Conservation (phyloP, 2,797 vertebrate species). For the Tenualosa thibaudeaui region DNA sequence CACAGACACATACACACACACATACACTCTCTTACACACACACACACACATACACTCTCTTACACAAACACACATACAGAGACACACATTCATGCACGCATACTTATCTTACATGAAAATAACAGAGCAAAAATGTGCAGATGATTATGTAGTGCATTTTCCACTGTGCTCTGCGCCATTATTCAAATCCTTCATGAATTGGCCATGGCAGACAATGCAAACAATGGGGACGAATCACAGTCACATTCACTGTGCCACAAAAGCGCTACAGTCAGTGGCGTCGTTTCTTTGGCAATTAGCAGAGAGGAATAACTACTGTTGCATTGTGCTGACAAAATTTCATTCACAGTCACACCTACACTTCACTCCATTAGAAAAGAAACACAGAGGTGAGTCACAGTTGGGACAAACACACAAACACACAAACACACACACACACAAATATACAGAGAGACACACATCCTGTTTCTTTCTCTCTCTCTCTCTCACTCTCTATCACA, state of each 20-base stretch:
- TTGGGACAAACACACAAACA: neutral
- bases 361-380: neutral
- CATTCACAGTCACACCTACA: neutral
- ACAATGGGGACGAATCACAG: slow-evolving; percentile 14
- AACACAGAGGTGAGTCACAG: neutral
- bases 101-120: slow-evolving; percentile 1
- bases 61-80: neutral
- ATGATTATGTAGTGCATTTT: slow-evolving; percentile 8
- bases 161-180: neutral
- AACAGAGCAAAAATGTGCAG: neutral
- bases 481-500: neutral
- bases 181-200: slow-evolving; percentile 22
- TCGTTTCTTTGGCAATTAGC: slow-evolving; percentile 43
- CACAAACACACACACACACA: neutral
- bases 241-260: slow-evolving; percentile 23
- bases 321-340: slow-evolving; percentile 42
- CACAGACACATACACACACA: too few relatives aligned
- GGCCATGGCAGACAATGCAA: neutral
- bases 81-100: neutral
- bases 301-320: slow-evolving; percentile 39
- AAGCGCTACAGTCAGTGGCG: slow-evolving; percentile 34
- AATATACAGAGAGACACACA: too few relatives aligned
- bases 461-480: too few relatives aligned
- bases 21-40: slow-evolving; percentile 16
- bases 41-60: neutral